These are phyloP conservation scores for Macrotrachela quadricornifera DNA, from an alignment of 1,140 invertebrate genomes.

Conservation along the genomic window DNA sequence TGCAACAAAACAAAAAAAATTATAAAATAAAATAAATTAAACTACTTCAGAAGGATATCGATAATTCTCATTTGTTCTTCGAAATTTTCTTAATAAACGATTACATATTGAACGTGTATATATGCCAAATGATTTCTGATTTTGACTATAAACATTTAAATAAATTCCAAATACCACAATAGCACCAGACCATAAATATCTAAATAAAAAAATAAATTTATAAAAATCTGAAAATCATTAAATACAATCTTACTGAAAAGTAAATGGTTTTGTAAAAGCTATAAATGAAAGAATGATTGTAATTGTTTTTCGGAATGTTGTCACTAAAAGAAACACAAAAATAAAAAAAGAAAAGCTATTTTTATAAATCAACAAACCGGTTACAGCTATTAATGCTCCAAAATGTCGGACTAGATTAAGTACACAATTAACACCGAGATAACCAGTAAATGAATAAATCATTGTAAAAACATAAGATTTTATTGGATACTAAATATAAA, in stretches of 20 bases:
- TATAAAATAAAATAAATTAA: no score
- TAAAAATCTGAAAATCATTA: neutral
- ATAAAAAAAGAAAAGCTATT: neutral
- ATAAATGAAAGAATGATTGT: slow-evolving; percentile 77
- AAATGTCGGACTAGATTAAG: slow-evolving; percentile 58
- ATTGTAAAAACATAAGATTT: slow-evolving; percentile 43
- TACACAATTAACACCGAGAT: slow-evolving; percentile 72
- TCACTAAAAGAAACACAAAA: slow-evolving; percentile 18
- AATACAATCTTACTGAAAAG: slow-evolving; percentile 54
- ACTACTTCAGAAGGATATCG: no score
- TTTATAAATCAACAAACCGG: slow-evolving; percentile 16
- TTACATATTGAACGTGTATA: no score
- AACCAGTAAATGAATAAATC: slow-evolving; percentile 64
- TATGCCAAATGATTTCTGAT: slow-evolving; percentile 14
- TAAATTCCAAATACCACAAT: slow-evolving; percentile 70
- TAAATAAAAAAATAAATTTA: slow-evolving; percentile 30
- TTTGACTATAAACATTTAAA: slow-evolving; percentile 62
- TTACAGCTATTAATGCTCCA: slow-evolving; percentile 74
- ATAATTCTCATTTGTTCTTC: no score
- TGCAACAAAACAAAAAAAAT: no score
- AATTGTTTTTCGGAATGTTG: slow-evolving; percentile 53
- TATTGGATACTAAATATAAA: no score
- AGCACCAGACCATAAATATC: slow-evolving; percentile 67
- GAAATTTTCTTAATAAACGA: no score
- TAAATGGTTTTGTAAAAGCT: slow-evolving; percentile 80